These are phyloP conservation scores for Girardinus metallicus DNA, from an alignment of 2,797 vertebrate genomes.

Conservation along the genomic window DNA sequence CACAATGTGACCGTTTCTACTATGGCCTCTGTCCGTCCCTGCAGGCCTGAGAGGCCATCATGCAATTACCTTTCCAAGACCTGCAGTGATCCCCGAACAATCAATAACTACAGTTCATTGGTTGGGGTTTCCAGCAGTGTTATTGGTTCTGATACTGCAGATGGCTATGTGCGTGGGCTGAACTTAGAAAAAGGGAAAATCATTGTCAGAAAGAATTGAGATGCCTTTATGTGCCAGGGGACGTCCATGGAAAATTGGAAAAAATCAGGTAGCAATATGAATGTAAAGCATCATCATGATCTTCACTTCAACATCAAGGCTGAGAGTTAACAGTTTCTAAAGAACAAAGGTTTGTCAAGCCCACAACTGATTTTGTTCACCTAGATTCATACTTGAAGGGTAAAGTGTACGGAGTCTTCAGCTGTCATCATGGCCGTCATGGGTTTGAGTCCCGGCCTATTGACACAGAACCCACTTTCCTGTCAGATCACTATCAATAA, in stretches of 20 bases:
- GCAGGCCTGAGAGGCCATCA: slow-evolving; percentile 51
- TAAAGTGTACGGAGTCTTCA: no score
- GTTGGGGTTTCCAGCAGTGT: slow-evolving; percentile 37
- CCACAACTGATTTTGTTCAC: not conserved
- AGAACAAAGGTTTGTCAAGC: not conserved
- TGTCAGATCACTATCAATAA: no score
- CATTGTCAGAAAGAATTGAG: slow-evolving; percentile 14
- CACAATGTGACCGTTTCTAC: slow-evolving; percentile 46
- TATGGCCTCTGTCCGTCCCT: slow-evolving; percentile 42
- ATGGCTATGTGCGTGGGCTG: slow-evolving; percentile 24
- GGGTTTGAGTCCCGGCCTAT: no score
- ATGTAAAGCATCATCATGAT: no score
- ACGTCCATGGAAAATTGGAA: not conserved
- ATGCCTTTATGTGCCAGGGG: slow-evolving; percentile 9
- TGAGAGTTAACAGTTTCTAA: not conserved
- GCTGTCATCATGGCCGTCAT: no score
- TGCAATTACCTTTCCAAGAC: slow-evolving; percentile 57
- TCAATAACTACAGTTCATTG: slow-evolving; percentile 65
- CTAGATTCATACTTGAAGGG: not conserved
- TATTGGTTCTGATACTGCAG: slow-evolving; percentile 30
- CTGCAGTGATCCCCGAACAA: slow-evolving; percentile 52
- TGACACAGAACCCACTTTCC: no score
- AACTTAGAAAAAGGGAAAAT: slow-evolving; percentile 19
- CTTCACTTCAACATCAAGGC: no score
- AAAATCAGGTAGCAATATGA: not conserved